Conservation (phyloP, 2,888 invertebrate genomes). For the Acrobasis suavella region DNA sequence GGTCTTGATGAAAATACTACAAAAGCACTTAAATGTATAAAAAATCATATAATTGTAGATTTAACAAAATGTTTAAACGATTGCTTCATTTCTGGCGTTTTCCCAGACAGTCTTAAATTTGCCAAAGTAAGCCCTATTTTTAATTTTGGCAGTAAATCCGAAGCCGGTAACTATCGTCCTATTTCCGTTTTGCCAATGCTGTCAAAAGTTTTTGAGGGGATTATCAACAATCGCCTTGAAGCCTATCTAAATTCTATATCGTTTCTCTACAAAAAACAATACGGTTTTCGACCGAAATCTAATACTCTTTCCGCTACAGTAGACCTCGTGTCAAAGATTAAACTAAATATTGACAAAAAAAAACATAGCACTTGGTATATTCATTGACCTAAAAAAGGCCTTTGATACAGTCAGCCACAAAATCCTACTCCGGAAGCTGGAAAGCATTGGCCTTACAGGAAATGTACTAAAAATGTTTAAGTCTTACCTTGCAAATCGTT, state of each 20-base stretch:
- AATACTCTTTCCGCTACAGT: conserved; percentile 3
- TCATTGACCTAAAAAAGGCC: conserved; percentile 5
- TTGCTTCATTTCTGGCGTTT: neutral
- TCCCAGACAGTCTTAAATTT: conserved; percentile 3
- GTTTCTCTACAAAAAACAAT: neutral
- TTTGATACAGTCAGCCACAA: no score
- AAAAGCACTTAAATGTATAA: neutral
- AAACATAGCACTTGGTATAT: neutral
- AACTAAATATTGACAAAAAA: conserved; percentile 4
- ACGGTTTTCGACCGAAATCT: neutral
- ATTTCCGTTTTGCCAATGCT: conserved; percentile 2
- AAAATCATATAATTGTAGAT: neutral
- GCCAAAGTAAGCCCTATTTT: conserved; percentile 1
- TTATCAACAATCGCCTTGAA: neutral
- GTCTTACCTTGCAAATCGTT: neutral
- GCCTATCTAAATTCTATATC: neutral
- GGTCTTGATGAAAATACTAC: neutral
- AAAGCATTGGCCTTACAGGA: neutral
- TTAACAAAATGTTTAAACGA: neutral
- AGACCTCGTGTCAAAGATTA: conserved; percentile 2
- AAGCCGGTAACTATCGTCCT: conserved; percentile 8
- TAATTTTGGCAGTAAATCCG: neutral
- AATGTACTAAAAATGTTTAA: neutral
- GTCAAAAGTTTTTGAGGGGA: neutral
- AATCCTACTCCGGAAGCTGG: neutral